Evolutionary conservation across 2,888 invertebrate genomes (phyloP).

Genomic region (Euplexia lucipara): DNA sequence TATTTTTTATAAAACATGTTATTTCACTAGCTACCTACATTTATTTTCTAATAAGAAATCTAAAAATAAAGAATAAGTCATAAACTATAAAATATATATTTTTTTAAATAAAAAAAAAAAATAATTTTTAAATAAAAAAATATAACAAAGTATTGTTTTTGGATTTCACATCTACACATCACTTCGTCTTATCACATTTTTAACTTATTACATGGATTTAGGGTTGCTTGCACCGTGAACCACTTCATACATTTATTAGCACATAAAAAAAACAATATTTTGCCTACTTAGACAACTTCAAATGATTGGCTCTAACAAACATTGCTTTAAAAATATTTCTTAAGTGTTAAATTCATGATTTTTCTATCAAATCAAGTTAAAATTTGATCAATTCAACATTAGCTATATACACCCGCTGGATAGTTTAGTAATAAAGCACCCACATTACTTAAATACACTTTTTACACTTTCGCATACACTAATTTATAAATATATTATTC

Average conservation of each 20-base stretch:
- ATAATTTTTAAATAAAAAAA: too few relatives aligned
- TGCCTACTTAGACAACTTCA: background rate
- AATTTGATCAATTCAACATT: conserved; percentile 1
- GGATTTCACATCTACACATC: conserved; percentile 30
- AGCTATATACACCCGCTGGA: conserved; percentile 1
- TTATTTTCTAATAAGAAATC: conserved; percentile 23
- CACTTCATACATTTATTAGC: too few relatives aligned
- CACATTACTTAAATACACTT: too few relatives aligned
- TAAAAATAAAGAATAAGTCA: conserved; percentile 24
- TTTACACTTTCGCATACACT: too few relatives aligned
- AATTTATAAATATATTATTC: too few relatives aligned
- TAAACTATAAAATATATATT: background rate
- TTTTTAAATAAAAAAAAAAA: too few relatives aligned
- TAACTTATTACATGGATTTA: conserved; percentile 1
- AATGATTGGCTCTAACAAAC: background rate
- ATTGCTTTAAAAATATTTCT: background rate
- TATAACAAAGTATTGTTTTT: conserved; percentile 32
- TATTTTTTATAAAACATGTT: background rate
- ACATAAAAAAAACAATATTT: background rate
- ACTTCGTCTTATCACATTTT: conserved; percentile 2
- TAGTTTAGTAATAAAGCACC: background rate
- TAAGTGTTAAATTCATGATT: background rate
- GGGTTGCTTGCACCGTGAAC: conserved; percentile 10
- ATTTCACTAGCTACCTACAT: conserved; percentile 16
- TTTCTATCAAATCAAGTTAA: background rate